Evolutionary conservation across 1,140 invertebrate species (phyloP), one percentile per base, ranked within the genome.

Genomic region (Meloidogyne floridensis): DNA sequence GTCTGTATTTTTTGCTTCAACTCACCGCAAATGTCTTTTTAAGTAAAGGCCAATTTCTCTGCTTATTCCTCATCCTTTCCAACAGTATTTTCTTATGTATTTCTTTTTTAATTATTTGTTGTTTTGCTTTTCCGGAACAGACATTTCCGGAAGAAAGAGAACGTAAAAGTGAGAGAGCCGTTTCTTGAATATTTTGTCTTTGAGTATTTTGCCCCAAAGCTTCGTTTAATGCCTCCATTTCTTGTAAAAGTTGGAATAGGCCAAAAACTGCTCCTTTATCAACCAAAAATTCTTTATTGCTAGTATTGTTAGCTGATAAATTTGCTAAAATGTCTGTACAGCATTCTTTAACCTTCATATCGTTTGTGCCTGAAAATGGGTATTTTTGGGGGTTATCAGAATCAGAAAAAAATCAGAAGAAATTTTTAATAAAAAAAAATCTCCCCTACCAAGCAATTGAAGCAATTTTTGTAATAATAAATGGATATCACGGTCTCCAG

Each of bases 321-420:
- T 85, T 85, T 80, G 82, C 77, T 47, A 85, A 71, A 56, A 85
- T 84, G 77, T 86, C 81, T 20, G 75, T 77, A 73, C 84, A 85
- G 11, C 72, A 43, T 51, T 85, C 84, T 47, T 83, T 77, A 7
- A 84, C 15, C 32, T 72, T 51, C 32, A 77, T 18, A 43, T 84
- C 84, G 20, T 74, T 86, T 54, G 84, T 84, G 42, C 83, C 83
- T 84, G 32, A 6, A 81, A 81, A 81, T n/a, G 13, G 56, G 83
- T 47, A 32, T 53, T 10, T 9, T 15, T 51, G 11, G 9, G 10
- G 18, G n/a, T n/a, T n/a, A n/a, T n/a, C n/a, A n/a, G n/a, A n/a
- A n/a, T n/a, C n/a, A n/a, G n/a, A n/a, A n/a, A 8, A 11, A 53
- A 10, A n/a, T 82, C 11, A 53, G 56, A 80, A 82, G 43, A 53